Evolutionary conservation across 2,113 vertebrate species (phyloP).

Genomic region (Clarias batrachus): DNA sequence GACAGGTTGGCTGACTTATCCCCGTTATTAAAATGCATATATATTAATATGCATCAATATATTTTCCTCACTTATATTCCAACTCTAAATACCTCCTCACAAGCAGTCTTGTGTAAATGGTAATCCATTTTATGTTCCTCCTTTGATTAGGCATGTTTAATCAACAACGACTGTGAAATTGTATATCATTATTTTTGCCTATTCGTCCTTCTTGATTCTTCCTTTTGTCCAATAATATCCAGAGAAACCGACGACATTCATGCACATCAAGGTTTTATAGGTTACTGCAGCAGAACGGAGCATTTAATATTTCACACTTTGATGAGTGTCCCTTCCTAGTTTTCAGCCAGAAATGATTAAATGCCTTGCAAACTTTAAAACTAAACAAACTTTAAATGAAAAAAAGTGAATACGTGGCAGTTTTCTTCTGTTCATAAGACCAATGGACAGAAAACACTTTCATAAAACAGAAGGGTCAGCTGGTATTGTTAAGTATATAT

Average conservation of each 20-base stretch:
- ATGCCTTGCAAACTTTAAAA: background rate
- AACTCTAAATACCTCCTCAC: background rate
- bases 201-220: background rate
- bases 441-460: background rate
- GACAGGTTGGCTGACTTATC: constrained; percentile 12
- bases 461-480: background rate
- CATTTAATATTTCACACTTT: background rate
- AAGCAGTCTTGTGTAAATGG: too few relatives aligned
- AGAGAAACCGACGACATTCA: background rate
- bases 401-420: background rate
- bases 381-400: background rate
- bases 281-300: background rate
- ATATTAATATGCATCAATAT: background rate
- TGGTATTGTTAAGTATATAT: background rate
- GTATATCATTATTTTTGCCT: background rate
- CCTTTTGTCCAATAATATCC: background rate
- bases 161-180: background rate
- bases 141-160: background rate
- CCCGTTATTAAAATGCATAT: background rate
- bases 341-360: background rate
- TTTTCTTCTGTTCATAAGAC: background rate
- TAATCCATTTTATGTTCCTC: background rate
- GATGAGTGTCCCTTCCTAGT: background rate
- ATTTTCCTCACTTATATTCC: background rate
- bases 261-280: background rate